Conservation (phyloP, 2,888 invertebrate genomes). For the Cerceris ruficornis region DNA sequence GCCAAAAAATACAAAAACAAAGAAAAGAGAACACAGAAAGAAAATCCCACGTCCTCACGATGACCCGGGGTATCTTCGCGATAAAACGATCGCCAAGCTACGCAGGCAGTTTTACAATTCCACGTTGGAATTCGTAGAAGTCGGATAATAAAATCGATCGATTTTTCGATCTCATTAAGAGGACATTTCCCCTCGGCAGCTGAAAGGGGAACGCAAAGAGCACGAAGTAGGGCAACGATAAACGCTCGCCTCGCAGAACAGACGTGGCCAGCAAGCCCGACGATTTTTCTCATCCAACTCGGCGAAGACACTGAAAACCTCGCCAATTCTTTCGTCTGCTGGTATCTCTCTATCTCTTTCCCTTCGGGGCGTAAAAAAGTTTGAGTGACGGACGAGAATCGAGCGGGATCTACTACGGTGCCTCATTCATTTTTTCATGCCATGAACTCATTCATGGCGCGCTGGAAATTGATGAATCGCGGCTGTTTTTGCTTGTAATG, state of each 20-base stretch:
- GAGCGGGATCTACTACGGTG: neutral
- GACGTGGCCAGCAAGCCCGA: conserved; percentile 2
- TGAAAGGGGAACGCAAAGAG: neutral
- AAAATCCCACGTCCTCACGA: too few relatives aligned
- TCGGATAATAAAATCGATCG: conserved; percentile 4
- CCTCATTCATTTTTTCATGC: neutral
- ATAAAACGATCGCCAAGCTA: neutral
- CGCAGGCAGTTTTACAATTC: neutral
- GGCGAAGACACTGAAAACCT: neutral
- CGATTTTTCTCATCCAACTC: neutral
- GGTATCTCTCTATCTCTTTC: neutral
- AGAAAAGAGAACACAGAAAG: too few relatives aligned
- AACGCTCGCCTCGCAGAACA: conserved; percentile 46
- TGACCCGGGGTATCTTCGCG: too few relatives aligned
- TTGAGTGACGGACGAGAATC: neutral
- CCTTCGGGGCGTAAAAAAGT: neutral
- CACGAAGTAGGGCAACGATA: conserved; percentile 52
- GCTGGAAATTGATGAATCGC: conserved; percentile 8
- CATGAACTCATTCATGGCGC: neutral
- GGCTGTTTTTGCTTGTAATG: neutral
- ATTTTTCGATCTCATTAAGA: conserved; percentile 34
- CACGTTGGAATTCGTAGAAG: conserved; percentile 22
- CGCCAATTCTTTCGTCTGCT: neutral
- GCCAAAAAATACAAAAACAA: too few relatives aligned
- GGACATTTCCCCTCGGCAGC: neutral